Conservation (phyloP, 1,140 invertebrate genomes). For the Drosophila navojoa region DNA sequence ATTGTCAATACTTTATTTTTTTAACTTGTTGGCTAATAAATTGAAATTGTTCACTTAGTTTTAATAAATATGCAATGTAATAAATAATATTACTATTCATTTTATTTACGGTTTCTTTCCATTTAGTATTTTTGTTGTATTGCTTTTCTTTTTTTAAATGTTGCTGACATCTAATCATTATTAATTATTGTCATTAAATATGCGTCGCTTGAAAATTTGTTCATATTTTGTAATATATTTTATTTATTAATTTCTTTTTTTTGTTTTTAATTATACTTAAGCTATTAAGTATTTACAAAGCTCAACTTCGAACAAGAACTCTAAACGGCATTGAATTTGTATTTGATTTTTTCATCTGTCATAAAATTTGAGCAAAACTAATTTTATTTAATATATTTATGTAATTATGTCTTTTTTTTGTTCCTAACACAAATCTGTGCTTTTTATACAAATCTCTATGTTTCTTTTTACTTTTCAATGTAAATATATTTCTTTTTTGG, state of each 20-base stretch:
- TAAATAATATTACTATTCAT: slow-evolving; percentile 27
- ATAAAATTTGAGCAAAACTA: slow-evolving; percentile 26
- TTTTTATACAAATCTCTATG: slow-evolving; percentile 1
- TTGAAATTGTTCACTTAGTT: background rate
- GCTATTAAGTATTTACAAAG: slow-evolving; percentile 82
- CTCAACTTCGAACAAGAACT: slow-evolving; percentile 77
- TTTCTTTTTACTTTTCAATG: background rate
- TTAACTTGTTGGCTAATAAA: background rate
- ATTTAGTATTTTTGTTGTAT: slow-evolving; percentile 19
- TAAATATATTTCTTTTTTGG: slow-evolving; percentile 21
- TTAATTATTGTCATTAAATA: slow-evolving; percentile 56
- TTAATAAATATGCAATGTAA: slow-evolving; percentile 15
- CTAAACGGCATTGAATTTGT: slow-evolving; percentile 59
- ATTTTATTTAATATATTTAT: slow-evolving; percentile 1
- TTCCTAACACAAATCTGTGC: slow-evolving; percentile 8
- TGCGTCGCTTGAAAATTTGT: slow-evolving; percentile 38
- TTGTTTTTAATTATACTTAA: slow-evolving; percentile 71
- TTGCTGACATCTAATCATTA: slow-evolving; percentile 17
- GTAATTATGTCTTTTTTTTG: slow-evolving; percentile 9
- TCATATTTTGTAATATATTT: slow-evolving; percentile 22
- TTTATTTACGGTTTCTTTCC: slow-evolving; percentile 1
- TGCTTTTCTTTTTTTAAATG: slow-evolving; percentile 28
- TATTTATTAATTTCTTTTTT: slow-evolving; percentile 24
- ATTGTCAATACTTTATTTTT: slow-evolving; percentile 8
- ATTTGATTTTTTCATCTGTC: background rate